A percentile compares a stretch with the other conserved stretches of the same genome.
Evolutionary conservation across 2,797 vertebrate species (phyloP).

Genomic region (Phrynocephalus forsythii): DNA sequence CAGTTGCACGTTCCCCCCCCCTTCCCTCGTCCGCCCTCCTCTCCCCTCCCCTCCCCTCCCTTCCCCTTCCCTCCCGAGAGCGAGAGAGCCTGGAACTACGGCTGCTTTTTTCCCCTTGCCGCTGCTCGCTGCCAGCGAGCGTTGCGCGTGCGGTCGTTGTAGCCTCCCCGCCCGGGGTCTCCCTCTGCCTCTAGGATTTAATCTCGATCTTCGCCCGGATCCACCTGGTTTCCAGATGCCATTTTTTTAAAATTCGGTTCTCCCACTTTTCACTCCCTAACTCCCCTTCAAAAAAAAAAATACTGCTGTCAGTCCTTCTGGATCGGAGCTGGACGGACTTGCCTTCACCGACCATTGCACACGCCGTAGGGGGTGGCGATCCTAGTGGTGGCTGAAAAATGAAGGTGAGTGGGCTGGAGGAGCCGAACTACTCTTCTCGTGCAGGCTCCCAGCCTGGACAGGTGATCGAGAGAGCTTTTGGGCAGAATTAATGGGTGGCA

Average conservation of each 20-base stretch:
- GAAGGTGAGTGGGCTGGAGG: conserved; percentile 74
- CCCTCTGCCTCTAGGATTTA: conserved; percentile 25
- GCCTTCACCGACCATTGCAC: conserved; percentile 68
- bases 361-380: conserved; percentile 68
- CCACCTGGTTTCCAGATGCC: conserved; percentile 13
- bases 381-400: not conserved
- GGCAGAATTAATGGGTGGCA: not conserved
- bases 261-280: not conserved
- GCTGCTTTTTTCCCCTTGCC: not conserved
- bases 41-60: too few species aligned
- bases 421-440: conserved; percentile 34
- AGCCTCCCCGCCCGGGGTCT: conserved; percentile 14
- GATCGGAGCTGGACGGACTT: conserved; percentile 63
- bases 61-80: not conserved
- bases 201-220: conserved; percentile 10
- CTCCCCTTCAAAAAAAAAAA: not conserved
- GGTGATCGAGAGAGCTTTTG: conserved; percentile 22
- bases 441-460: not conserved
- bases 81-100: not conserved
- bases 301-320: conserved; percentile 49
- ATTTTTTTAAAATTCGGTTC: not conserved
- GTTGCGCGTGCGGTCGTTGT: conserved; percentile 22
- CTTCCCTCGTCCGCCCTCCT: too few species aligned
- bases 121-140: conserved; percentile 16
- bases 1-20: not conserved